Conservation (phyloP, 2,888 invertebrate species). For the Heliconius ethilla region DNA sequence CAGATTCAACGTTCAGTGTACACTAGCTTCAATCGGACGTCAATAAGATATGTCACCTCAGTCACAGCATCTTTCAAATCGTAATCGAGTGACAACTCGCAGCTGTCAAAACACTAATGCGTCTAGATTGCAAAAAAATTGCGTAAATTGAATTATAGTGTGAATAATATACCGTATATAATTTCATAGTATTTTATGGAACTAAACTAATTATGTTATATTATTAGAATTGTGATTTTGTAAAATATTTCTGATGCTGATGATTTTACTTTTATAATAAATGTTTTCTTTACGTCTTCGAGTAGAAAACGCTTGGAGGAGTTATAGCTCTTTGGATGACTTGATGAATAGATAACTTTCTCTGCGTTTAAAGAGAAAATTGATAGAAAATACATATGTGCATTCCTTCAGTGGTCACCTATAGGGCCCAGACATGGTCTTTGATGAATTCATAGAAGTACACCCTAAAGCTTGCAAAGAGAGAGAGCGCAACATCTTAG, state of each 20-base stretch:
- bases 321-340: too few species aligned
- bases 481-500: too few species aligned
- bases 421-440: too few species aligned
- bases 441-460: too few species aligned
- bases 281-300: too few species aligned
- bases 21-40: conserved; percentile 15
- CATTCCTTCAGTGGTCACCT: too few species aligned
- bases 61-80: conserved; percentile 14
- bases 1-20: conserved; percentile 1
- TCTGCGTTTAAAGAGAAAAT: too few species aligned
- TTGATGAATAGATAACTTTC: too few species aligned
- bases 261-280: too few species aligned
- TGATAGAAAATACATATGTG: too few species aligned
- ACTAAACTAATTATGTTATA: background rate
- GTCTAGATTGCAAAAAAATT: background rate
- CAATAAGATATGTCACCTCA: conserved; percentile 28
- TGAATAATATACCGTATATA: background rate
- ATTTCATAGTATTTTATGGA: background rate
- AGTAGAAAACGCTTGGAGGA: too few species aligned
- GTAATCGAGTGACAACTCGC: background rate
- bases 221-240: background rate
- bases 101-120: background rate
- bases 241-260: background rate
- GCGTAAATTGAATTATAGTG: background rate
- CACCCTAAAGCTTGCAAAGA: too few species aligned